A percentile compares a stretch with the other conserved stretches of the same genome.
These are phyloP conservation scores for Cottoperca gobio DNA, from an alignment of 2,797 vertebrate genomes.

Conservation along the genomic window DNA sequence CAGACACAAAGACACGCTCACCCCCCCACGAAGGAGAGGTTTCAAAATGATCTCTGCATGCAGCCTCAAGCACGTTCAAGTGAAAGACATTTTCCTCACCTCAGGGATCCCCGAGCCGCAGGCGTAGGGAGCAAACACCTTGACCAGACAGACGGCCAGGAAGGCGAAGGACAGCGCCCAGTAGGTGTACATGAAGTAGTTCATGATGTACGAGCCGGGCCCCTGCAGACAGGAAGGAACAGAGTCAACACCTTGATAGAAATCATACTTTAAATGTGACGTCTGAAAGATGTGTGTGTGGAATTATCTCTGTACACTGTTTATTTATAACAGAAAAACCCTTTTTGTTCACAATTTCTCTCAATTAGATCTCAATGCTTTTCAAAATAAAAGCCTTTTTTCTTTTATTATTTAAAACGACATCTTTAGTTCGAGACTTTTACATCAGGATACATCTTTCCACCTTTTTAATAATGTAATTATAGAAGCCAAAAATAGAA, in stretches of 20 bases:
- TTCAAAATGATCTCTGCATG: not conserved
- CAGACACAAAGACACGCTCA: too few relatives aligned
- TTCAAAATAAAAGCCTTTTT: too few relatives aligned
- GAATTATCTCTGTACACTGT: not conserved
- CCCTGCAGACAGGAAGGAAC: conserved; percentile 84
- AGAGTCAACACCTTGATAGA: not conserved
- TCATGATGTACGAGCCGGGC: conserved; percentile 99
- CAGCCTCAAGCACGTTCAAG: fast-evolving
- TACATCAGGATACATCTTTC: too few relatives aligned
- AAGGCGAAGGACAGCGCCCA: conserved; percentile 98
- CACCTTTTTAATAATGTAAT: too few relatives aligned
- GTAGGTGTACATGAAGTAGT: conserved; percentile 99
- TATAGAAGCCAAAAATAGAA: too few relatives aligned
- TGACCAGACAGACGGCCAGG: conserved; percentile 96
- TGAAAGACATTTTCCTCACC: conserved; percentile 80
- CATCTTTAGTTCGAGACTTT: too few relatives aligned
- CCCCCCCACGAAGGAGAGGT: not conserved
- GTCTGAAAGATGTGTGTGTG: not conserved
- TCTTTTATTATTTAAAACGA: too few relatives aligned
- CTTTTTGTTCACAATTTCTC: not conserved
- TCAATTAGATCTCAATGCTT: too few relatives aligned
- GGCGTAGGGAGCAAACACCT: conserved; percentile 97
- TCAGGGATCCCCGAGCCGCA: conserved; percentile 99
- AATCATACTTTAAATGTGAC: not conserved
- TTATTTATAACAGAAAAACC: not conserved